Evolutionary conservation across 2,888 invertebrate species (phyloP).

Genomic region (Hirtodrosophila histrioides): DNA sequence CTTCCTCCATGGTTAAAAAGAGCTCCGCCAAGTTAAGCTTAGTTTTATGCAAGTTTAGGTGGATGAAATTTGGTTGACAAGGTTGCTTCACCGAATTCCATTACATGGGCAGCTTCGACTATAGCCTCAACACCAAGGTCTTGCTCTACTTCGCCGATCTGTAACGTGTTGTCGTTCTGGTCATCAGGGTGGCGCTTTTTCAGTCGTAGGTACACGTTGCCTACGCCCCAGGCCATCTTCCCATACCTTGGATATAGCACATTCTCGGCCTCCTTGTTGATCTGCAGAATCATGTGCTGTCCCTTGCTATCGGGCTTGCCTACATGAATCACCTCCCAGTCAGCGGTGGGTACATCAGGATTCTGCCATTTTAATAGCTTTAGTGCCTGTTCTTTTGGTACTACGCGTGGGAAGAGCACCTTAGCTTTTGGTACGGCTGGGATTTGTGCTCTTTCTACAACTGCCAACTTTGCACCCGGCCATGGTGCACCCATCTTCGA

Average conservation of each 20-base stretch:
- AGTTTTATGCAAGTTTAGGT: too few species aligned
- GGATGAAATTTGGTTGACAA: too few species aligned
- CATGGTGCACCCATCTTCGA: neutral
- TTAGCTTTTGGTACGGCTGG: constrained; percentile 10
- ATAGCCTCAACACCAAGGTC: too few species aligned
- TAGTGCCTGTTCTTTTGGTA: neutral
- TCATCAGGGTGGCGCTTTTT: too few species aligned
- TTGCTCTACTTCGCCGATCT: too few species aligned
- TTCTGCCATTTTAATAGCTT: constrained; percentile 7
- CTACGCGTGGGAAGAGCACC: constrained; percentile 1
- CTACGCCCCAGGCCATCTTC: too few species aligned
- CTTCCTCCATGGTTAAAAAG: too few species aligned
- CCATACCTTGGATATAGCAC: neutral
- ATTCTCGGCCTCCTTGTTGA: neutral
- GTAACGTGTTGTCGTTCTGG: too few species aligned
- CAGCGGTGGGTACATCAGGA: constrained; percentile 1
- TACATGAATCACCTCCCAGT: neutral
- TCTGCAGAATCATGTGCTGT: neutral
- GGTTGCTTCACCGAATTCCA: neutral
- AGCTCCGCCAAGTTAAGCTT: too few species aligned
- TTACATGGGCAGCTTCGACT: too few species aligned
- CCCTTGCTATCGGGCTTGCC: too few species aligned
- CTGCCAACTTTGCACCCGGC: constrained; percentile 5
- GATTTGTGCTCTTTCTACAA: constrained; percentile 1
- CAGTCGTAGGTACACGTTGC: too few species aligned